Conservation (phyloP, 2,797 vertebrate species). For the Amphiprion clarkii region DNA sequence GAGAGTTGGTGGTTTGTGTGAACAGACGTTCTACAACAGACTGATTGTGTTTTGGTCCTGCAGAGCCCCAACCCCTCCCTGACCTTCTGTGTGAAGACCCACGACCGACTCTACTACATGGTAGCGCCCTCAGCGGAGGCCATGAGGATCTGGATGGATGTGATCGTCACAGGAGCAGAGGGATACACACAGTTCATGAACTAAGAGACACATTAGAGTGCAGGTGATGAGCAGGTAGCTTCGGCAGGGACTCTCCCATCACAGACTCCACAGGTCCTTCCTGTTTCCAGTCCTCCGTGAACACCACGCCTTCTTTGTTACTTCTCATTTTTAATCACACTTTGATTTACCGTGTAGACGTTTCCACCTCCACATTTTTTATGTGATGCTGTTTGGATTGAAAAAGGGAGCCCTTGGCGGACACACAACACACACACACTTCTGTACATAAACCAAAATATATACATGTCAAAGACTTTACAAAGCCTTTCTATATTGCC, state of each 20-base stretch:
- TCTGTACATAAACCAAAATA: slow-evolving; percentile 80
- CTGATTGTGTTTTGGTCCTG: neutral
- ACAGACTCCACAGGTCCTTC: slow-evolving; percentile 50
- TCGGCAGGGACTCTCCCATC: slow-evolving; percentile 68
- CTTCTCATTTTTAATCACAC: slow-evolving; percentile 60
- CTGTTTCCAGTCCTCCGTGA: slow-evolving; percentile 48
- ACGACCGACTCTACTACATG: slow-evolving; percentile 96
- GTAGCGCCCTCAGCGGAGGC: slow-evolving; percentile 94
- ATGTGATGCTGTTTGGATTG: slow-evolving; percentile 71
- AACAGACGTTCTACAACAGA: neutral
- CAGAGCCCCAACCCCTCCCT: slow-evolving; percentile 95
- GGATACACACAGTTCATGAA: slow-evolving; percentile 98
- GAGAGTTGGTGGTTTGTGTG: neutral
- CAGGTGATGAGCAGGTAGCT: slow-evolving; percentile 32
- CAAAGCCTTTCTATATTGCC: slow-evolving; percentile 82
- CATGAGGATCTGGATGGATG: slow-evolving; percentile 99
- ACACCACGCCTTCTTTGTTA: slow-evolving; percentile 54
- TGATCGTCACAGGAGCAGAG: slow-evolving; percentile 95
- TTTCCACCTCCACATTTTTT: slow-evolving; percentile 71
- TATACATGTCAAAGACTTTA: slow-evolving; percentile 65
- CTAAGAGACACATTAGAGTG: slow-evolving; percentile 65
- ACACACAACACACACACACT: slow-evolving; percentile 39
- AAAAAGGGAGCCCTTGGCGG: slow-evolving; percentile 77
- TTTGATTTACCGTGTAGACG: slow-evolving; percentile 55
- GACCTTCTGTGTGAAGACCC: slow-evolving; percentile 98